Conservation (phyloP, 2,797 vertebrate genomes). For the Mus caroli region DNA sequence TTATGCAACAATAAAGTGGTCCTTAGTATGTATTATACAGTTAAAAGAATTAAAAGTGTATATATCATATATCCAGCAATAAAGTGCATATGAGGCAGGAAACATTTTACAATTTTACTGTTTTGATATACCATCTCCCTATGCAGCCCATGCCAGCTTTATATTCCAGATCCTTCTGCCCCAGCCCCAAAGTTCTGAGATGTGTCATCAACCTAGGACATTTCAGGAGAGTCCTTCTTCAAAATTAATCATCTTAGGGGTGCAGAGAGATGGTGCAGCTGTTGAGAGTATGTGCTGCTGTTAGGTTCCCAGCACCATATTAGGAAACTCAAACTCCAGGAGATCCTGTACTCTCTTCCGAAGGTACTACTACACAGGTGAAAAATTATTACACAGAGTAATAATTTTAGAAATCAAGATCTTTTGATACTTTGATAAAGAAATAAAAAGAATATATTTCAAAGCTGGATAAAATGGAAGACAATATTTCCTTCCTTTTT, state of each 20-base stretch:
- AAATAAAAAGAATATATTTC: constrained; percentile 38
- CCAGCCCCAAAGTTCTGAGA: background rate
- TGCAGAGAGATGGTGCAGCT: background rate
- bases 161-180: background rate
- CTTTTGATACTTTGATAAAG: constrained; percentile 1
- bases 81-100: background rate
- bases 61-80: background rate
- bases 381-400: background rate
- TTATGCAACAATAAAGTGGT: background rate
- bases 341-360: background rate
- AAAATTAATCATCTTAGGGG: background rate
- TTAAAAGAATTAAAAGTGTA: background rate
- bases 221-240: background rate
- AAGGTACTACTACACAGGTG: background rate
- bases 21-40: background rate
- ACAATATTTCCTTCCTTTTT: background rate
- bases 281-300: background rate
- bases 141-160: background rate
- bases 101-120: constrained; percentile 10
- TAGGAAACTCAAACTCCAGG: background rate
- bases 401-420: constrained; percentile 5
- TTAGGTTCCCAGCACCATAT: background rate
- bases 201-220: background rate
- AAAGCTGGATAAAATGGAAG: background rate
- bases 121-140: background rate